Evolutionary conservation across 2,888 invertebrate species (phyloP), one percentile per base, ranked within the genome.

Genomic region (Atethmia centrago): DNA sequence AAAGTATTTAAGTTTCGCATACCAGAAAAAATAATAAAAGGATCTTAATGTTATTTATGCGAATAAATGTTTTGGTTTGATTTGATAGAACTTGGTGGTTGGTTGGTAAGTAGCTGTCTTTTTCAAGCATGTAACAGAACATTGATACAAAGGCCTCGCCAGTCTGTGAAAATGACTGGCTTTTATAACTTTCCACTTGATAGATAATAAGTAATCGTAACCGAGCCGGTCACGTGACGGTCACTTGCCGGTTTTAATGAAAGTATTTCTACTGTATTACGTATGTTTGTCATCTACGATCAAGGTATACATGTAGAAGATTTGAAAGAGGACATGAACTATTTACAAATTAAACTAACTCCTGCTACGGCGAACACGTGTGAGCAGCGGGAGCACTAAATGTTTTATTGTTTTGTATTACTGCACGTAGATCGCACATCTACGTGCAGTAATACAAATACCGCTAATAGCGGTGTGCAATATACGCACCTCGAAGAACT

Each of bases 401-500:
- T 51, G n/a, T 51, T 51, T n/a, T 12, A n/a, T n/a, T 31, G 31
- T 31, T 31, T n/a, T n/a, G 21, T 51, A 10, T 21, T 21, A 49
- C 9, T 49, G 21, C 4, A 10, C 49, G 49, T 21, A 9, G 40
- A 40, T 9, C 45, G 45, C 16, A 5, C 14, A 16, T n/a, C n/a
- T n/a, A n/a, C n/a, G n/a, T n/a, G n/a, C n/a, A n/a, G n/a, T n/a
- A n/a, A n/a, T n/a, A n/a, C n/a, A n/a, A n/a, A n/a, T n/a, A n/a
- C n/a, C n/a, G n/a, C 45, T 36, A 36, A 36, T 7, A 9, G 40
- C 40, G 40, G 3, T 16, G 28, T 28, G 12, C 2, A 16, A 88
- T 14, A 56, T 10, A 63, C 80, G 53, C 63, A 99, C 99, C 96
- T 97, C 97, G 91, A 99, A 99, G 91, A 99, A 99, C 21, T 97